These are phyloP conservation scores for Ceratosolen fusciceps DNA, from an alignment of 1,140 invertebrate species.

Conservation along the genomic window DNA sequence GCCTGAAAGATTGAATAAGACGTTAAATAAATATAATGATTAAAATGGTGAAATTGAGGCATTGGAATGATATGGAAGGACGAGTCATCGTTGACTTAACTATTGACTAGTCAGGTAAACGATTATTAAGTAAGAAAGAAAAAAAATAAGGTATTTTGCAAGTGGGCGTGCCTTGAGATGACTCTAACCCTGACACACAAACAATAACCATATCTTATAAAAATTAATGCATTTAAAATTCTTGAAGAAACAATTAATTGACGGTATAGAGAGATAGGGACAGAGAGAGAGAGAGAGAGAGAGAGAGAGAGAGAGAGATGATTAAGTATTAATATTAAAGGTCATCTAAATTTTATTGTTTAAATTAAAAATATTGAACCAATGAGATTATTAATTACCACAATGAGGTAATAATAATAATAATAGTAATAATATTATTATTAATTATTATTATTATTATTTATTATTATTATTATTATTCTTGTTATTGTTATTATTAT, in stretches of 20 bases:
- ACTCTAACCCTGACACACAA: slow-evolving; percentile 63
- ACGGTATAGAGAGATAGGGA: not conserved
- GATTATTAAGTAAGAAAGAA: slow-evolving; percentile 36
- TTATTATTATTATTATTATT: no score
- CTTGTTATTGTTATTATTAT: no score
- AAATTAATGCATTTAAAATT: slow-evolving; percentile 48
- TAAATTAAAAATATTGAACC: not conserved
- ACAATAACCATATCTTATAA: slow-evolving; percentile 65
- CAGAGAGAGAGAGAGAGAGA: no score
- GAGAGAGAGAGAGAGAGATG: not conserved
- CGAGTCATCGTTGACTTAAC: slow-evolving; percentile 28
- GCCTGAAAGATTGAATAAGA: not conserved
- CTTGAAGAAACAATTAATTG: slow-evolving; percentile 25
- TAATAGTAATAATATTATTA: slow-evolving; percentile 5
- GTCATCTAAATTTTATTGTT: slow-evolving; percentile 8
- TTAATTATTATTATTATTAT: slow-evolving; percentile 22
- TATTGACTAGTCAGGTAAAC: slow-evolving; percentile 46
- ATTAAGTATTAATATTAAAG: slow-evolving; percentile 3
- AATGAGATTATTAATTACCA: not conserved
- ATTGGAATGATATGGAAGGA: not conserved
- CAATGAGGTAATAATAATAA: slow-evolving; percentile 19
- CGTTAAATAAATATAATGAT: not conserved
- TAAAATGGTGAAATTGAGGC: slow-evolving; percentile 9
- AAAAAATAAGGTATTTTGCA: slow-evolving; percentile 39
- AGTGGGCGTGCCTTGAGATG: slow-evolving; percentile 65